These are phyloP conservation scores for Orthonevra nobilis DNA, from an alignment of 2,888 invertebrate species.

Conservation along the genomic window DNA sequence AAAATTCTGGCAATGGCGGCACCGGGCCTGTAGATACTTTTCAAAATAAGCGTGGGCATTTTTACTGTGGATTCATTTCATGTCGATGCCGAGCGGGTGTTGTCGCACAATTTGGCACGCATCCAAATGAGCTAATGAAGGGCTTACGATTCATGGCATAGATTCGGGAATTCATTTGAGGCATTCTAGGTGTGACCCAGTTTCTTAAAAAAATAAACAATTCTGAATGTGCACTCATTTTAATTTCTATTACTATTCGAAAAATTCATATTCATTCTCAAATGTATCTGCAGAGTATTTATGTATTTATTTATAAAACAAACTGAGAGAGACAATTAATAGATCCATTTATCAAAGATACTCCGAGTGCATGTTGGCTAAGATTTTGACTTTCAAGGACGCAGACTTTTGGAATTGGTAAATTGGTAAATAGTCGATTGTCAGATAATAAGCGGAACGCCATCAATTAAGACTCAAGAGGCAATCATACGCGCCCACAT, in stretches of 20 bases:
- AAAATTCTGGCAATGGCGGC: conserved; percentile 18
- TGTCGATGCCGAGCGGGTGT: conserved; percentile 48
- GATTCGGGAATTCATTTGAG: conserved; percentile 33
- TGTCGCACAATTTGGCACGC: conserved; percentile 50
- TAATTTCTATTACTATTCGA: not conserved
- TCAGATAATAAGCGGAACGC: conserved; percentile 15
- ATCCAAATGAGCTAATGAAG: conserved; percentile 43
- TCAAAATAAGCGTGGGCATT: conserved; percentile 36
- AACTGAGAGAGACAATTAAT: not conserved
- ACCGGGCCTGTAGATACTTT: conserved; percentile 46
- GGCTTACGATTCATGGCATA: conserved; percentile 37
- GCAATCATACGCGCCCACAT: conserved; percentile 27
- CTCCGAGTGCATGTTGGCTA: not conserved
- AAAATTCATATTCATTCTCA: not conserved
- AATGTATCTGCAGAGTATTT: no score
- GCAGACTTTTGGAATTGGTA: conserved; percentile 4
- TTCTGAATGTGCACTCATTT: not conserved
- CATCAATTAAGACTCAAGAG: conserved; percentile 32
- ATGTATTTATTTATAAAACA: conserved; percentile 4
- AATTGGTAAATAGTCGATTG: conserved; percentile 38
- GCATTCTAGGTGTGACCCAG: conserved; percentile 44
- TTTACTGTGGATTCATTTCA: conserved; percentile 38
- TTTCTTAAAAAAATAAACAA: conserved; percentile 11
- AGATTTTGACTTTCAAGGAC: conserved; percentile 41
- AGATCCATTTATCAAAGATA: no score